Evolutionary conservation across 2,888 invertebrate species (phyloP), one percentile per base, ranked within the genome.

Genomic region (Archips xylosteana): DNA sequence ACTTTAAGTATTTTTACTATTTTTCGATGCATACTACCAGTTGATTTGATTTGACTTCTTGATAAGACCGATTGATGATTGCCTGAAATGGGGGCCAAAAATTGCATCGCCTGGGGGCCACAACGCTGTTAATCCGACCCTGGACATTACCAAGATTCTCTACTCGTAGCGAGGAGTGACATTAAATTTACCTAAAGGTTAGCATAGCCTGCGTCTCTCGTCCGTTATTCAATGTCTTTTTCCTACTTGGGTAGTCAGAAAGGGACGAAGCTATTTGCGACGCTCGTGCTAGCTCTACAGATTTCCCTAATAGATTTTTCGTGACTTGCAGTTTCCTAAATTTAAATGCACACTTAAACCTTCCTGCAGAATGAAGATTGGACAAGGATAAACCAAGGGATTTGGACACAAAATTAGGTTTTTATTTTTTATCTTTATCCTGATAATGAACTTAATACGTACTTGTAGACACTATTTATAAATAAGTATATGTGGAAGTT

Each of bases 311-410:
- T 63, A 63, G 62, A 45, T 63, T 63, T 36, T 23, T 10, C 62
- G 45, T 63, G 34, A 63, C 62, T 63, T 63, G 62, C 62, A 45
- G 23, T 23, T 63, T 42, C 13, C n/a, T n/a, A n/a, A 60, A 60
- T 36, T 60, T 60, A 60, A 34, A 60, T 60, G 60, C 60, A 60
- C 36, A 60, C 60, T 32, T 60, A 34, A 60, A 13, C 57, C 57
- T 12, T 32, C 0, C 5, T 57, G 32, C 3, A 12, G 3, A 32
- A 57, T 10, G 57, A 23, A 23, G 15, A 23, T 23, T 54, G 10
- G 32, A 12, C 32, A 12, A 32, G 57, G 57, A 32, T 49, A 32
- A 23, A 23, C 3, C 9, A 32, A 10, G 12, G n/a, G 49, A 49
- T 49, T 49, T 5, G n/a, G 54, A 23, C 3, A 23, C 5, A 54